Conservation (phyloP, 2,797 vertebrate genomes). For the Glyptemys insculpta region DNA sequence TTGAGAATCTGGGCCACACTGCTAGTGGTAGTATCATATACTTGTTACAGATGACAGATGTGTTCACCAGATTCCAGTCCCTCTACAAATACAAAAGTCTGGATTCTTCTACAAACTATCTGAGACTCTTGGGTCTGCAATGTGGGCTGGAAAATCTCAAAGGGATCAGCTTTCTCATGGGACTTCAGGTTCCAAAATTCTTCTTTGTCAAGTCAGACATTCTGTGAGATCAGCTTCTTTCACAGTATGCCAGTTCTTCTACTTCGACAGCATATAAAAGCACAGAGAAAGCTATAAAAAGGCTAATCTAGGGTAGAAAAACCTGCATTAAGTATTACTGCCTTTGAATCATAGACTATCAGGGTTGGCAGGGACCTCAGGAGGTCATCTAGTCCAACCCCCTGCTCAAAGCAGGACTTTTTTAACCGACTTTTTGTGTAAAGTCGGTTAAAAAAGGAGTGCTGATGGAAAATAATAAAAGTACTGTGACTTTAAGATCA, state of each 20-base stretch:
- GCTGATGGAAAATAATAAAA: background rate
- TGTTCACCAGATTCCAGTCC: background rate
- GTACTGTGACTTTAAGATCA: rapidly evolving
- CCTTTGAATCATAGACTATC: background rate
- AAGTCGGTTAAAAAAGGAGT: background rate
- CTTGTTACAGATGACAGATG: rapidly evolving
- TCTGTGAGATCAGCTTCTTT: rapidly evolving
- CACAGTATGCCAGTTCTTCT: background rate
- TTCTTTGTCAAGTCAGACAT: background rate
- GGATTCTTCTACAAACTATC: background rate
- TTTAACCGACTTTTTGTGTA: background rate
- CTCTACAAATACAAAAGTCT: rapidly evolving
- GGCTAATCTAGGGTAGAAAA: background rate
- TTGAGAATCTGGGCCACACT: background rate
- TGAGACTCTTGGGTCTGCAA: background rate
- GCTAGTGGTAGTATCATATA: background rate
- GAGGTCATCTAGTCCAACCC: too few relatives aligned
- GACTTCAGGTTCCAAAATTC: background rate
- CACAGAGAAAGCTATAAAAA: background rate
- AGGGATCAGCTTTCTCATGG: rapidly evolving
- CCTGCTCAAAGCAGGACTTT: too few relatives aligned
- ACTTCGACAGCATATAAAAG: background rate
- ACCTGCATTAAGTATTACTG: background rate
- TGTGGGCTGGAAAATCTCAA: background rate
- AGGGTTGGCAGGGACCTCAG: too few relatives aligned